These are phyloP conservation scores for Artibeus lituratus DNA, from an alignment of 2,797 vertebrate genomes.

Conservation along the genomic window DNA sequence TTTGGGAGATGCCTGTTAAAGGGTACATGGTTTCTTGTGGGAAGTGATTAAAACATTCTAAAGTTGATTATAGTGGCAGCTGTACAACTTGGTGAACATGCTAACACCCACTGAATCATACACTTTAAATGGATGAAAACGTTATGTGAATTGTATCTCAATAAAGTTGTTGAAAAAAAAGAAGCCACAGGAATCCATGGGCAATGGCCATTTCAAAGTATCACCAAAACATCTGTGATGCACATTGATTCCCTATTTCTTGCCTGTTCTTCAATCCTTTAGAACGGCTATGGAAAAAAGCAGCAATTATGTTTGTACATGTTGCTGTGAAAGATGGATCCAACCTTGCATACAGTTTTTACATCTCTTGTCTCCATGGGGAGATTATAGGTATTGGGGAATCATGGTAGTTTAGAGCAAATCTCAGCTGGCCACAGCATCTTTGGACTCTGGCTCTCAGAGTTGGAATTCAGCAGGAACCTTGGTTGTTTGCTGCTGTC, in stretches of 20 bases:
- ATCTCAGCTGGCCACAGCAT: conserved; percentile 67
- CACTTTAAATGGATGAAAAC: neutral
- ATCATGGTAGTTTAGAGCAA: conserved; percentile 62
- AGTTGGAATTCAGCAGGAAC: conserved; percentile 80
- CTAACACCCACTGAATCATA: neutral
- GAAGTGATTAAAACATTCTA: neutral
- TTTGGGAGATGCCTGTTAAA: neutral
- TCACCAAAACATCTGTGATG: neutral
- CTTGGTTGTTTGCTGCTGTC: conserved; percentile 78
- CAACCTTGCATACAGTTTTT: neutral
- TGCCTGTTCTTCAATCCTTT: neutral
- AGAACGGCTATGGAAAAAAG: neutral
- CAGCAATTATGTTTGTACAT: conserved; percentile 14
- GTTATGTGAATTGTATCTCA: neutral
- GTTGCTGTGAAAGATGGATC: neutral
- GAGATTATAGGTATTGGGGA: conserved; percentile 68
- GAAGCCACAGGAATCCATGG: neutral
- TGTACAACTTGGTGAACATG: neutral
- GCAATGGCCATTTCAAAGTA: neutral
- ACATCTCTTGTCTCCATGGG: conserved; percentile 49
- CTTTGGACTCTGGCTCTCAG: conserved; percentile 71
- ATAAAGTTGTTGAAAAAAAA: neutral
- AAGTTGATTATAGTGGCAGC: neutral
- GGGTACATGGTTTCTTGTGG: neutral
- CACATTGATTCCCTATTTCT: neutral